phyloP scores from a whole-genome alignment of 2,797 vertebrate species.

The Sarcoramphus papa region DNA sequence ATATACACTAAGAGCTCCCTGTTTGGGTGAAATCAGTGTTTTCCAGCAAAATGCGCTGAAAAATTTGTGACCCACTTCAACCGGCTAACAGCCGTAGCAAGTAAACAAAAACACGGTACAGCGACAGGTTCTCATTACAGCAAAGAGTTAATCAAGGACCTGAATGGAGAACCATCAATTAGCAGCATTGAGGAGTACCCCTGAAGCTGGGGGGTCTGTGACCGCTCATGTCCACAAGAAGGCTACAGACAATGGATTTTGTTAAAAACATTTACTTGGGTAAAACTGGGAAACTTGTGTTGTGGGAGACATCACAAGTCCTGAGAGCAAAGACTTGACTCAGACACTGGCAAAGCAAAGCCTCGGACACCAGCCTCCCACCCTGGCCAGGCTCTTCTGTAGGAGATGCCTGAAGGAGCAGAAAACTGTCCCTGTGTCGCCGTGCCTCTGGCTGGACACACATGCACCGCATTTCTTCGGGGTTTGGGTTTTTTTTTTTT shows the following conservation, averaged over 20 bases:
- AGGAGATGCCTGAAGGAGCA: not conserved
- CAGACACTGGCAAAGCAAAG: not conserved
- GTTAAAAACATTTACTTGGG: not conserved
- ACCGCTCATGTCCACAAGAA: not conserved
- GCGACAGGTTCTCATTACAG: not conserved
- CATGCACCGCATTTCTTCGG: fast-evolving
- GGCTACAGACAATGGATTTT: fast-evolving
- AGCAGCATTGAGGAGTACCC: not conserved
- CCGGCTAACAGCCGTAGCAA: not conserved
- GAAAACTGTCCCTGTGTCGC: not conserved
- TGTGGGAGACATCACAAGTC: not conserved
- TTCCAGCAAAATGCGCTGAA: not conserved
- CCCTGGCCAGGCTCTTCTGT: not conserved
- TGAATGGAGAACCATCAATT: not conserved
- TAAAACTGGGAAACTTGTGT: not conserved
- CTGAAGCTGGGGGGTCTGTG: fast-evolving
- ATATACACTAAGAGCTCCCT: not conserved
- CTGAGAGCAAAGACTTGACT: not conserved
- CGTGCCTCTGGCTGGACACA: fast-evolving
- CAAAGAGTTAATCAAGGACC: not conserved
- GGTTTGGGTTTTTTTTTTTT: not conserved
- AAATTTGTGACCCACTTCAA: not conserved
- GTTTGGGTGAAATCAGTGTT: not conserved
- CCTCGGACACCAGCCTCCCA: fast-evolving
- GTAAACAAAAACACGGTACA: not conserved